Percentiles rank a stretch among this genome's conserved stretches.
phyloP scores from a whole-genome alignment of 2,888 invertebrate genomes.

The Tipula confusa region DNA sequence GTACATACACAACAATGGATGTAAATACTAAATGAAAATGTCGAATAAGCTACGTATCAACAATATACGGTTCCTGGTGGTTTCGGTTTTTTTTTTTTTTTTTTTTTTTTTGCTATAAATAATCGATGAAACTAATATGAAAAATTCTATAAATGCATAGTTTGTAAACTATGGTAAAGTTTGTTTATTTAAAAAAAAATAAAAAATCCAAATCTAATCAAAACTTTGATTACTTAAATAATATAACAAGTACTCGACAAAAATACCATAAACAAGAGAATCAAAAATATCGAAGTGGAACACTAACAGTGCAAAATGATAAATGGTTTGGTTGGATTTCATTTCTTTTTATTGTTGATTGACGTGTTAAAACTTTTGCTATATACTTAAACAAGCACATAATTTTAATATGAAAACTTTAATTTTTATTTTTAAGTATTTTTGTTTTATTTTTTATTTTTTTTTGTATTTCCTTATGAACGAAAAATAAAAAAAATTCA shows the following conservation, averaged over 20 bases:
- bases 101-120: background rate
- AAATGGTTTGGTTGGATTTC: background rate
- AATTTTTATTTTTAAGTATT: background rate
- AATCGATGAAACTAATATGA: background rate
- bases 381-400: background rate
- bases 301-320: background rate
- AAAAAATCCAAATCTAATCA: background rate
- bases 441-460: too few relatives aligned
- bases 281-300: background rate
- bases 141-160: background rate
- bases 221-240: background rate
- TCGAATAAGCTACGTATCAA: background rate
- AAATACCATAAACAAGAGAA: too few relatives aligned
- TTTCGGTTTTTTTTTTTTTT: background rate
- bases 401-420: background rate
- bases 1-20: too few relatives aligned
- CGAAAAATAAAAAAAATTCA: background rate
- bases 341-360: background rate
- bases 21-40: background rate
- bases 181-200: background rate
- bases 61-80: background rate
- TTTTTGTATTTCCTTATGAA: background rate
- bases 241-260: background rate
- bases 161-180: background rate
- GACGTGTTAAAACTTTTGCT: background rate